Percentiles rank a stretch among this genome's conserved stretches.
Conservation (phyloP, 1,140 invertebrate species). For the Bombus sibiricus region DNA sequence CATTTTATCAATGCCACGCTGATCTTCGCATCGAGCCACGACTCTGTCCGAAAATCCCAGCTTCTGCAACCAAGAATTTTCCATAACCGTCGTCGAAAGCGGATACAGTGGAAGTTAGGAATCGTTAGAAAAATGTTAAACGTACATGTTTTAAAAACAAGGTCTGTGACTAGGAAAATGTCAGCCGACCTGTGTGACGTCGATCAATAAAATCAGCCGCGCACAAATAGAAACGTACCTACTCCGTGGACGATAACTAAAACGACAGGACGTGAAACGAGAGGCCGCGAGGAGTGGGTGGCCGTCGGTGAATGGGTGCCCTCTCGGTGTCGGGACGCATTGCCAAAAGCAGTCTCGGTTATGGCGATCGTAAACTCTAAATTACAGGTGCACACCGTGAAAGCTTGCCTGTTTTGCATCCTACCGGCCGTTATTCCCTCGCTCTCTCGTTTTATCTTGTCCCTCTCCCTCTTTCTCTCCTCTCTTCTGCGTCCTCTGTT, state of each 20-base stretch:
- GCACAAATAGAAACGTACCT: slow-evolving; percentile 38
- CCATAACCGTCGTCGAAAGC: no score
- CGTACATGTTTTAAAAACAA: no score
- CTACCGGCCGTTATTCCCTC: slow-evolving; percentile 11
- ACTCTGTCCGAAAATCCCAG: no score
- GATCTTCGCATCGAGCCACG: neutral
- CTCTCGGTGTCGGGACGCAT: slow-evolving; percentile 25
- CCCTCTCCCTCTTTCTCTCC: neutral
- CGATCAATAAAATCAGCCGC: slow-evolving; percentile 44
- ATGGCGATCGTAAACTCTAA: slow-evolving; percentile 57
- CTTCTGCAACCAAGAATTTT: no score
- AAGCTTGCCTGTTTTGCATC: slow-evolving; percentile 40
- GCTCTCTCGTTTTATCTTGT: neutral
- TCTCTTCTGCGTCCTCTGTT: no score
- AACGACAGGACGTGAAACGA: neutral
- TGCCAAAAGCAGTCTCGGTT: slow-evolving; percentile 49
- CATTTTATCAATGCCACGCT: neutral
- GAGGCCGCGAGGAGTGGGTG: neutral
- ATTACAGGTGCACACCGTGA: slow-evolving; percentile 49
- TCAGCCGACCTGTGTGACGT: neutral
- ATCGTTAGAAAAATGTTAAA: no score
- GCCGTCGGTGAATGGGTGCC: no score
- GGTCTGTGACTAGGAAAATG: no score
- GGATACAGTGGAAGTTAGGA: no score
- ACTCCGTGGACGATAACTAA: slow-evolving; percentile 25